Base-by-base conservation (phyloP, 2,888 invertebrate genomes). In the Acanthopleura granulata region DNA sequence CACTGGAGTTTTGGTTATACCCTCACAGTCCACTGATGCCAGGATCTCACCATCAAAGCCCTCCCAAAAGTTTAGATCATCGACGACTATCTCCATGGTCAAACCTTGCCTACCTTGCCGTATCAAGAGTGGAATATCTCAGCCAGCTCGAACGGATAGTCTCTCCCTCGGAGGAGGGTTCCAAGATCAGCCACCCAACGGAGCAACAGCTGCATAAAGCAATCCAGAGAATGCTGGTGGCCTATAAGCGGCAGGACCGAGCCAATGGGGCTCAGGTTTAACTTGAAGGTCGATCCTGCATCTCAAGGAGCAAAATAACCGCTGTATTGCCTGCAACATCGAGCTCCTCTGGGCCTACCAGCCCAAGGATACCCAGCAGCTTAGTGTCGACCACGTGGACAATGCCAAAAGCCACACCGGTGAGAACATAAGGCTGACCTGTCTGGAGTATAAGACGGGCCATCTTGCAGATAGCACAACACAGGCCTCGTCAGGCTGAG, bases 1-100 rank as follows among this genome's bases (percentile, higher is more conserved):
- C 6, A 22, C 18, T 57, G 22, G 57, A 3, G 12, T 4, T 12
- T 57, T 12, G 57, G 12, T 12, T 12, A 57, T 12, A 12, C 57
- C 57, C 12, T n/a, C 22, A 57, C 57, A 12, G 57, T 57, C 70
- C 70, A 29, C 12, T 14, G 30, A 11, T 29, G 1, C 30, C 70
- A 70, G 40, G 70, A 30, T 0, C 30, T 70, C 30, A 70, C 29
- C 27, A 6, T 70, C 70, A 25, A 29, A 6, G 70, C 27, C n/a
- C 70, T 30, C 22, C 40, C 3, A 40, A 40, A 70, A 30, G 30
- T 70, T 30, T 70, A 30, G 70, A 70, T 70, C 4, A 29, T 70
- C n/a, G 70, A 70, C 70, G 30, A 69, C 69, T 69, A 69, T 25
- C 69, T 69, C 69, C 69, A 25, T 69, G 69, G 69, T 69, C 9